Percentiles rank a stretch among this genome's conserved stretches.
These are phyloP conservation scores for Aix galericulata DNA, from an alignment of 2,113 vertebrate species.

Conservation along the genomic window DNA sequence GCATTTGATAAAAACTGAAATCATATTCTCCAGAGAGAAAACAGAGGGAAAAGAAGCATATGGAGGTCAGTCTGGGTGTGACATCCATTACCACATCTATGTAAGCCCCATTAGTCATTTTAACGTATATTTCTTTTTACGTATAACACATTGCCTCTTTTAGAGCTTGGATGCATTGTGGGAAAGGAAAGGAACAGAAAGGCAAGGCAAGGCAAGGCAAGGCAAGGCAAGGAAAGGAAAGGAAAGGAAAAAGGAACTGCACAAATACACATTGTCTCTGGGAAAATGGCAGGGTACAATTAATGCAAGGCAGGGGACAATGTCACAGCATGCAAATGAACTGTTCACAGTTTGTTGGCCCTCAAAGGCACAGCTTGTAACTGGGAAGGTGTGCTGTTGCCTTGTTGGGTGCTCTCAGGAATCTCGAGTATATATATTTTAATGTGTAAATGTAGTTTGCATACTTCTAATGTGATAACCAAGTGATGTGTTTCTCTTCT, in stretches of 20 bases:
- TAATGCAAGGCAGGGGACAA: background rate
- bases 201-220: too few relatives aligned
- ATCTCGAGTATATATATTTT: background rate
- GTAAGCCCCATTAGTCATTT: slow-evolving; percentile 8
- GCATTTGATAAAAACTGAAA: slow-evolving; percentile 18
- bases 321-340: background rate
- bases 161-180: background rate
- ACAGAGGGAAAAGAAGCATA: background rate
- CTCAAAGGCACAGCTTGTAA: background rate
- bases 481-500: background rate
- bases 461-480: background rate
- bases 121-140: background rate
- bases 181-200: background rate
- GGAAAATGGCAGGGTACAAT: background rate
- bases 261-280: background rate
- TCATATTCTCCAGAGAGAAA: background rate
- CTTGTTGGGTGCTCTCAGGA: background rate
- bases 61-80: slow-evolving; percentile 20
- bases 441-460: background rate
- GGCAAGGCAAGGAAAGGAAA: too few relatives aligned
- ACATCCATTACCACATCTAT: background rate
- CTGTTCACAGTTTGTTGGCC: background rate
- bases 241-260: background rate
- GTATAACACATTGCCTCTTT: background rate
- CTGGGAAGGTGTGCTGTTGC: background rate